A percentile compares a stretch with the other conserved stretches of the same genome.
Conservation (phyloP, 53 echinoderm and acorn worm genomes). For the Antedon mediterranea region DNA sequence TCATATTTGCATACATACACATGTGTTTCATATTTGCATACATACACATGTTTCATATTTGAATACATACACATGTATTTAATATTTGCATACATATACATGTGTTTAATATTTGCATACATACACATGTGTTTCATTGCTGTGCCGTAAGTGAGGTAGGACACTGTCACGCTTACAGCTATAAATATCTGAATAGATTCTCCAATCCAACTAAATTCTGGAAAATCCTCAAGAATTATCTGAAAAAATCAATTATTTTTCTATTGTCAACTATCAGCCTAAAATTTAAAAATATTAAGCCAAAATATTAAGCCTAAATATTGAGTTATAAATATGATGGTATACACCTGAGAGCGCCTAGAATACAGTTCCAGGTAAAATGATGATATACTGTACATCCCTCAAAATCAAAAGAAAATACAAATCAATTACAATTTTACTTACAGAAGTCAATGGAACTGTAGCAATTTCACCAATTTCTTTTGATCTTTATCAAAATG, state of each 20-base stretch:
- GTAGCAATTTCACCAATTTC: constrained; percentile 90
- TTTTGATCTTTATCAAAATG: constrained; percentile 88
- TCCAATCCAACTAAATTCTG: constrained; percentile 85
- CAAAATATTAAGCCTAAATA: too few species aligned
- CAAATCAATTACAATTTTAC: too few species aligned
- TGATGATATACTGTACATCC: too few species aligned
- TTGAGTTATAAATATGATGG: too few species aligned
- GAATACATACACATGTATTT: too few species aligned
- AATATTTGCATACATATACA: too few species aligned
- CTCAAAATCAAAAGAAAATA: too few species aligned
- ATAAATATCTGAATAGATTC: constrained; percentile 71
- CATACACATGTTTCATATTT: too few species aligned
- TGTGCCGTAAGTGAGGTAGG: constrained; percentile 89
- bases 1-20: too few species aligned
- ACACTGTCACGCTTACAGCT: constrained; percentile 88
- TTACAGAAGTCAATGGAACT: constrained; percentile 81
- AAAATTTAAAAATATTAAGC: too few species aligned
- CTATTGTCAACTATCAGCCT: constrained; percentile 1
- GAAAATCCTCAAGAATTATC: constrained; percentile 72
- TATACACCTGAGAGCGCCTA: too few species aligned
- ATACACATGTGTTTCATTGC: constrained; percentile 92
- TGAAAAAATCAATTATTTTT: not conserved
- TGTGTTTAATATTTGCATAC: constrained; percentile 10
- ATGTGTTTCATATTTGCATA: not conserved
- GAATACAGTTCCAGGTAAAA: too few species aligned